Conservation (phyloP, 2,797 vertebrate genomes). For the Rhadinocentrus ornatus region DNA sequence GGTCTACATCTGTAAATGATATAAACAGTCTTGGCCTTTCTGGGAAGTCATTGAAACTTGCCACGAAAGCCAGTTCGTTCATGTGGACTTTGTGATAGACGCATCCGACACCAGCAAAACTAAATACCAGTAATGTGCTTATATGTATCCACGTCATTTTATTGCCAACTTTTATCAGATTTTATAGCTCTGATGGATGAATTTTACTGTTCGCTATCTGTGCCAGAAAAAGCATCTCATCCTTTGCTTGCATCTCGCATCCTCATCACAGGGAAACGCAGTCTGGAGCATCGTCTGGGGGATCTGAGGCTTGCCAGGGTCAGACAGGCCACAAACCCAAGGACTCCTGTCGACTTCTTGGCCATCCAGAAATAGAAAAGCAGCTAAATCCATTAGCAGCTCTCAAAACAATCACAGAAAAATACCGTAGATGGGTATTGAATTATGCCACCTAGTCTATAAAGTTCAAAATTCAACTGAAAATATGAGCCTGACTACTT, state of each 20-base stretch:
- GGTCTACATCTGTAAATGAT: not conserved
- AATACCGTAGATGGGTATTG: not conserved
- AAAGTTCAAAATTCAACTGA: not conserved
- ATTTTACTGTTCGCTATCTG: slow-evolving; percentile 1
- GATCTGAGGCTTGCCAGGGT: slow-evolving; percentile 76
- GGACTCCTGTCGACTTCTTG: slow-evolving; percentile 73
- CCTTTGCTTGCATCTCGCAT: not conserved
- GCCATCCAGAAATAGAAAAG: slow-evolving; percentile 61
- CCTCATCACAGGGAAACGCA: slow-evolving; percentile 67
- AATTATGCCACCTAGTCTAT: not conserved
- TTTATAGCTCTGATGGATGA: not conserved
- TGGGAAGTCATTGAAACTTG: not conserved
- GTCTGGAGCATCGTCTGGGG: slow-evolving; percentile 66
- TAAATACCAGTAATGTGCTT: not conserved
- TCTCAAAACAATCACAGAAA: not conserved
- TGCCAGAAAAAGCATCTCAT: not conserved
- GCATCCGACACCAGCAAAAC: not conserved
- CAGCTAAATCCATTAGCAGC: not conserved
- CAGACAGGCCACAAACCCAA: slow-evolving; percentile 70
- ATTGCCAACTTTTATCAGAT: not conserved
- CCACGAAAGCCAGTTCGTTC: not conserved
- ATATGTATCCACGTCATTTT: not conserved
- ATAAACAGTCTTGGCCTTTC: not conserved
- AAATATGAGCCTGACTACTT: not conserved
- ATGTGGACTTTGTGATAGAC: slow-evolving; percentile 21